Base-by-base conservation (phyloP, 2,888 invertebrate genomes). In the Philereme vetulata region DNA sequence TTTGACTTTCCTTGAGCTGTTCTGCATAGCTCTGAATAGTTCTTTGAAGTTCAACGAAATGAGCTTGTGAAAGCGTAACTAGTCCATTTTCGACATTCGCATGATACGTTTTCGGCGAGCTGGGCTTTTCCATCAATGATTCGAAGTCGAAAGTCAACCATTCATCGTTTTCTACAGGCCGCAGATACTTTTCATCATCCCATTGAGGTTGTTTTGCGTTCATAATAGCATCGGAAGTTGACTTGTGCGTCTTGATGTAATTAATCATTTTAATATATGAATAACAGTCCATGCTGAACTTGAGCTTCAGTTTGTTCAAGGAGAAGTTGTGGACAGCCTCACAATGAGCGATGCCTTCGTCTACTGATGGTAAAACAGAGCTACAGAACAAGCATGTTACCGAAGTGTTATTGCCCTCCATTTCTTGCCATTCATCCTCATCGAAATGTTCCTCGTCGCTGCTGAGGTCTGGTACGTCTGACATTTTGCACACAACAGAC, bases 91-190 rank as follows among this genome's bases (percentile, higher is more conserved):
- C 94, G 1, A 93, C 93, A 81, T 94, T 94, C 0, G 93, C 93
- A 62, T 93, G 93, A 74, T 93, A 93, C 3, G 86, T 84, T 74
- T 85, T 85, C 1, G 92, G 93, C 0, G 88, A 85, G 61, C 72
- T 81, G 4, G 85, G 81, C 45, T 82, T 84, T 9, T 88, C 88
- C 2, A 80, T 70, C 6, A 90, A 66, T n/a, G 90, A 86, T 49
- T 92, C 92, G 62, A 90, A 94, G 94, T 97, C 97, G 81, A 95
- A 96, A 94, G 95, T 96, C 45, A 98, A 84, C 96, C 97, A 96
- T 7, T 96, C 94, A 80, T 98, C 98, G 77, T 95, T 94, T 64
- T 94, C 94, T 4, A 94, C 93, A 0, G 98, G 97, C 78, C 95
- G 95, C 60, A 98, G 90, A 81, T 96, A 97, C 69, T 94, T 94